Evolutionary conservation across 2,888 invertebrate species (phyloP), one percentile per base, ranked within the genome.

Genomic region (Philopedon plagiatum): DNA sequence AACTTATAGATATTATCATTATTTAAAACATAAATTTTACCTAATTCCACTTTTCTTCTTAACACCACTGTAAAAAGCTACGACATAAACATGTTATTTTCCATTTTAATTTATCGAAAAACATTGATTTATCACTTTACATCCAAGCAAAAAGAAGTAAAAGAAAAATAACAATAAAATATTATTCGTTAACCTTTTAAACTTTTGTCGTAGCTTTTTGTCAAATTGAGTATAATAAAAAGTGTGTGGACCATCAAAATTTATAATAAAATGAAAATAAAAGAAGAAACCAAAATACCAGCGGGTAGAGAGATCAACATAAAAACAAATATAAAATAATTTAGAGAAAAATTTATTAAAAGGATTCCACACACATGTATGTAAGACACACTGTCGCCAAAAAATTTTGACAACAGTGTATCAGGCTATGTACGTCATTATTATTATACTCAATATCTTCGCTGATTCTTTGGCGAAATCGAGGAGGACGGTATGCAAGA

Each of bases 191-290:
- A 46, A 19, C 29, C 11, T 32, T 26, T 15, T 11, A 21, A 9
- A 26, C n/a, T 56, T 65, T 32, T 39, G 63, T 71, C 67, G 64
- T 65, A 70, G 71, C 70, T 69, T 74, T 66, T 64, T 66, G 37
- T 29, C 63, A 46, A 56, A 77, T 84, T 85, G 86, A 86, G 86
- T 85, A 86, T 85, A 84, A 83, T 81, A 81, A 77, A 64, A 72
- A 75, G 75, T 76, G 78, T 78, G 78, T 78, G 78, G 75, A 78
- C 57, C 66, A 75, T 73, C 66, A 57, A 63, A n/a, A 34, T 57
- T 46, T 18, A 19, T 56, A 23, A 64, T 29, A 13, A 21, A 19
- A 57, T 23, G 46, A 29, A 49, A 66, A 46, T 9, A 65, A 72
- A 62, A 71, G 77, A 78, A 75, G 75, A 78, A 78, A 79, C 75